Conservation (phyloP, 2,113 vertebrate species). For the Aptenodytes patagonicus region DNA sequence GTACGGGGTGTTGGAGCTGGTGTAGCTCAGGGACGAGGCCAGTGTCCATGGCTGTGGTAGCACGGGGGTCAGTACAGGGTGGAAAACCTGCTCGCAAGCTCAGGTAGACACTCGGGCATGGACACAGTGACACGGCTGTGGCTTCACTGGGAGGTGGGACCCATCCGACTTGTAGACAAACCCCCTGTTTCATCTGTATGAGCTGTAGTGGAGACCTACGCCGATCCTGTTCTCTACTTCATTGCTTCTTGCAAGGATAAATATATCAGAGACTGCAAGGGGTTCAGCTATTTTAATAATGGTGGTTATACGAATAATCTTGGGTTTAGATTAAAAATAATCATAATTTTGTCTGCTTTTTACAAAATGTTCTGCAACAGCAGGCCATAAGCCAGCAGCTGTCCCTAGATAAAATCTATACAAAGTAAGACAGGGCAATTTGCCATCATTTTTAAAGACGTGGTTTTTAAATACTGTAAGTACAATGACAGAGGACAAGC, state of each 20-base stretch:
- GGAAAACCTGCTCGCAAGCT: background rate
- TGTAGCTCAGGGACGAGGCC: background rate
- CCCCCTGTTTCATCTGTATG: accelerated
- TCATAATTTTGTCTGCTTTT: background rate
- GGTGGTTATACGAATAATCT: background rate
- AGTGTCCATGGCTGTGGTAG: background rate
- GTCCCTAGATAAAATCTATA: background rate
- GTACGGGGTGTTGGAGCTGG: background rate
- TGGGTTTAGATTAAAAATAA: background rate
- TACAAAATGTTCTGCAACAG: background rate
- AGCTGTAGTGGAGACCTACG: background rate
- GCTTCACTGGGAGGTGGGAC: accelerated
- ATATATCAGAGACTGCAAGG: background rate
- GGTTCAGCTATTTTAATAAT: background rate
- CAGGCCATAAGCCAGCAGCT: background rate
- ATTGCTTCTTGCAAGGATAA: background rate
- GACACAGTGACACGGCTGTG: background rate
- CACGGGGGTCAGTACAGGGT: background rate
- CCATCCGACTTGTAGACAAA: background rate
- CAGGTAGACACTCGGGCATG: background rate
- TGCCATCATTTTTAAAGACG: background rate
- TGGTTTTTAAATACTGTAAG: background rate
- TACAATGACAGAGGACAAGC: background rate
- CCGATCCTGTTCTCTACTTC: background rate
- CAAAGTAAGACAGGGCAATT: background rate